Base-by-base conservation (phyloP, 2,797 vertebrate genomes). In the Anguilla obscura region DNA sequence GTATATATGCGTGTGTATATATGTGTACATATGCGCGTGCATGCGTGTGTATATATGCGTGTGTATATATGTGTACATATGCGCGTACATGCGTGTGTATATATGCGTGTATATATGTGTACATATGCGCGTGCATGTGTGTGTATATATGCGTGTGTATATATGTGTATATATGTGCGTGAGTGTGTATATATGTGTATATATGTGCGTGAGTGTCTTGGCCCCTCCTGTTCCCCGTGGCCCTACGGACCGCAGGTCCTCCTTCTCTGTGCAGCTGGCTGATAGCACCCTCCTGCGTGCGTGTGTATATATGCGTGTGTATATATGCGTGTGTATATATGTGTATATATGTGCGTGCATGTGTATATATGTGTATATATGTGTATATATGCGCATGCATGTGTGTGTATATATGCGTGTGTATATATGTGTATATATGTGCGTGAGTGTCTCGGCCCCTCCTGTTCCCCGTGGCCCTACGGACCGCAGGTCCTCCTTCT, bases 241-340 rank as follows among this genome's bases (percentile, higher is more conserved):
- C 66, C 9, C 66, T 71, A 27, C 27, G 36, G 71, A 12, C 10
- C 36, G 71, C 71, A 74, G 71, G 3, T 36, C 71, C 71, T 74
- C 30, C 3, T 36, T 3, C 1, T 36, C 86, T 48, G 82, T 89
- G 80, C 76, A 80, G 79, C 40, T 69, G 88, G n/a, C 63, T 33
- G 82, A 89, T 89, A 87, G 63, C 52, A 74, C 76, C 33, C 88
- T 33, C 36, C 80, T n/a, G 69, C 36, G 14, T 58, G 54, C 54
- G 54, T 56, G 8, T 9, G 54, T 16, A 56, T 56, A 9, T 7
- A 16, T 8, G 54, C n/a, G n/a, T 33, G 33, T 33, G 33, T 33
- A 33, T 33, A 33, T 33, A 33, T 33, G 33, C 33, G 33, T 33
- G 33, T 33, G 33, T 33, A 33, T 33, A 33, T 33, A 33, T 33